phyloP scores from a whole-genome alignment of 2,797 vertebrate species.

The Coendou prehensilis region DNA sequence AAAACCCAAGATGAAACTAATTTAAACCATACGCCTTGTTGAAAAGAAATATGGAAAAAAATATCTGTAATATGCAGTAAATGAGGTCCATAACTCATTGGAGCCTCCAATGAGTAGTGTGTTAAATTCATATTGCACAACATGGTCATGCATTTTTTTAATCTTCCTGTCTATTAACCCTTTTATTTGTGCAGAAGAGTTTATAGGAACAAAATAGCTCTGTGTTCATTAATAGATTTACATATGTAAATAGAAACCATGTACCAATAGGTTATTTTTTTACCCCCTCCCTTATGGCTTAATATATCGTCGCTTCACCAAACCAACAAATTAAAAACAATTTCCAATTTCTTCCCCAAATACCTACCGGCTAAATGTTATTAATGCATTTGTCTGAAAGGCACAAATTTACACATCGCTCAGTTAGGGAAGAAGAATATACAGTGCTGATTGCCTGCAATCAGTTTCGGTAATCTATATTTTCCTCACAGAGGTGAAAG shows the following conservation, averaged over 20 bases:
- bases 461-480: constrained; percentile 87
- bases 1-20: constrained; percentile 84
- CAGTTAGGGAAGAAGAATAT: constrained; percentile 87
- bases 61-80: constrained; percentile 79
- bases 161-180: constrained; percentile 64
- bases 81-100: constrained; percentile 81
- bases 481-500: constrained; percentile 87
- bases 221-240: constrained; percentile 74
- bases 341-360: constrained; percentile 87
- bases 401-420: constrained; percentile 88
- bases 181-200: constrained; percentile 55
- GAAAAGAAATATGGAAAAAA: constrained; percentile 84
- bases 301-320: constrained; percentile 83
- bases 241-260: constrained; percentile 77
- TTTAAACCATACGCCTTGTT: constrained; percentile 80
- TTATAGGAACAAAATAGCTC: constrained; percentile 17
- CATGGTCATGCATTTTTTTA: constrained; percentile 65
- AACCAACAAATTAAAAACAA: constrained; percentile 88
- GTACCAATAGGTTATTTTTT: constrained; percentile 46
- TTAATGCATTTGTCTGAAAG: constrained; percentile 88
- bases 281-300: constrained; percentile 74
- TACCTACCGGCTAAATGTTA: constrained; percentile 88
- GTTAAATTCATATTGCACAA: constrained; percentile 80
- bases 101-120: constrained; percentile 72
- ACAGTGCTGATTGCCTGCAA: constrained; percentile 85